Conservation (phyloP, 2,113 vertebrate genomes). For the Forbesichthys agassizii region DNA sequence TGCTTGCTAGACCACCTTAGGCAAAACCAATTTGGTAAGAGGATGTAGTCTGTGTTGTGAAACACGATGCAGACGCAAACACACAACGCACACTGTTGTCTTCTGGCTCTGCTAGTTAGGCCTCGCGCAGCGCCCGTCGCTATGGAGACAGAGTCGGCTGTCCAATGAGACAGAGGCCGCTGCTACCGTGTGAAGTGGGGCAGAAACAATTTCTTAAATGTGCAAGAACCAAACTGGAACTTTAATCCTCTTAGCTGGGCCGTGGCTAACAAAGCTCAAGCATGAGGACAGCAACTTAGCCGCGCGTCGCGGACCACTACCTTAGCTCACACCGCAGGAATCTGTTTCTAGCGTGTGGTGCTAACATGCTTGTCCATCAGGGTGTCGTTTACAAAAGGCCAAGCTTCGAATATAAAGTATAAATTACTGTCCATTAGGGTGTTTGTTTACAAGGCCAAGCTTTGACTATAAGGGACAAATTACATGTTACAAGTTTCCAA, state of each 20-base stretch:
- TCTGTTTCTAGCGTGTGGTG: slow-evolving; percentile 40
- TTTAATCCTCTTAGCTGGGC: slow-evolving; percentile 78
- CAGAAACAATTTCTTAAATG: slow-evolving; percentile 81
- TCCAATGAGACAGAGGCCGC: slow-evolving; percentile 59
- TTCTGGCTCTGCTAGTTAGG: slow-evolving; percentile 49
- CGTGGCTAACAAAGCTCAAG: slow-evolving; percentile 69
- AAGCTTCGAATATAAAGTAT: slow-evolving; percentile 17
- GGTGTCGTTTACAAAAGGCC: slow-evolving; percentile 25
- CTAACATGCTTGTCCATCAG: slow-evolving; percentile 38
- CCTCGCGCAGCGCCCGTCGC: slow-evolving; percentile 55
- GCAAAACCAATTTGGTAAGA: slow-evolving; percentile 45
- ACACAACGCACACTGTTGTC: slow-evolving; percentile 33
- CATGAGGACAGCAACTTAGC: slow-evolving; percentile 61
- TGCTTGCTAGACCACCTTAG: slow-evolving; percentile 28
- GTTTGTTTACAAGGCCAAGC: slow-evolving; percentile 8
- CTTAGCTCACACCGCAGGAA: slow-evolving; percentile 45
- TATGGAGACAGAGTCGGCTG: slow-evolving; percentile 61
- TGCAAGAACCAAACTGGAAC: slow-evolving; percentile 77
- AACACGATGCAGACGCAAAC: slow-evolving; percentile 26
- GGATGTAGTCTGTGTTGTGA: slow-evolving; percentile 40
- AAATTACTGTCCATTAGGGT: background rate
- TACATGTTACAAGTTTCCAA: slow-evolving; percentile 3
- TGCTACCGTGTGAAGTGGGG: slow-evolving; percentile 72
- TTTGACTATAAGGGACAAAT: slow-evolving; percentile 2
- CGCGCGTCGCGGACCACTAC: slow-evolving; percentile 52